Base-by-base conservation (phyloP, 2,888 invertebrate genomes). In the Penaeus monodon region DNA sequence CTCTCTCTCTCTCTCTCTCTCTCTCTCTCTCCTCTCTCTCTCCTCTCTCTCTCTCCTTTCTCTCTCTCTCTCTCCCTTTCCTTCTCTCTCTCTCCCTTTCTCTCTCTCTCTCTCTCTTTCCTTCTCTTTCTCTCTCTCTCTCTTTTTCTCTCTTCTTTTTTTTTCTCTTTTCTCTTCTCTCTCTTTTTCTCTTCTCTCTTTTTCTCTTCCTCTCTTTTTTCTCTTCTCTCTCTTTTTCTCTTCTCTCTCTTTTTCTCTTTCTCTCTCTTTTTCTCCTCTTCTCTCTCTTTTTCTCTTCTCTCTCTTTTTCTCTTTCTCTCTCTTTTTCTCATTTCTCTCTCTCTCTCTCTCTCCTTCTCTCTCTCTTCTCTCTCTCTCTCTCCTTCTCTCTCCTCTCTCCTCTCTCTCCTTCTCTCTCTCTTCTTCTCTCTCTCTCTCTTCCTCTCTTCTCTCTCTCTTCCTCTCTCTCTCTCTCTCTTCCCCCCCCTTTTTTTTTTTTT, bases 391-490 rank as follows among this genome's bases (percentile, higher is more conserved):
- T 17, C 14, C 14, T 17, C 14, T 57, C 14, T 57, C 14, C 57
- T 57, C 20, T 17, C 57, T 57, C 57, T 2, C 57, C 3, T 17
- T 17, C 57, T 44, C 2, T 3, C 10, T 44, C 44, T 44, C 38
- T 10, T 10, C 10, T 44, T 10, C 44, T 1, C 7, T 70, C 33
- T 24, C 22, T 29, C 14, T 73, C 73, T 29, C 27, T 73, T 22
- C 8, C 33, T 70, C 17, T 27, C 4, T 27, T 27, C 27, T 1
- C 20, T n/a, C 14, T 8, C 22, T 0, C 27, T 76, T 10, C 7
- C 76, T 76, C 44, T 76, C 76, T 76, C 76, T 38, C 38, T 76
- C 44, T 76, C 76, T 76, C 4, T 76, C 44, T 76, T 8, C 44
- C 44, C 44, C 76, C 44, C 76, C 44, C 17, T 38, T 17, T 44